phyloP scores from a whole-genome alignment of 2,888 invertebrate genomes.

The Tetrapedia diversipes region DNA sequence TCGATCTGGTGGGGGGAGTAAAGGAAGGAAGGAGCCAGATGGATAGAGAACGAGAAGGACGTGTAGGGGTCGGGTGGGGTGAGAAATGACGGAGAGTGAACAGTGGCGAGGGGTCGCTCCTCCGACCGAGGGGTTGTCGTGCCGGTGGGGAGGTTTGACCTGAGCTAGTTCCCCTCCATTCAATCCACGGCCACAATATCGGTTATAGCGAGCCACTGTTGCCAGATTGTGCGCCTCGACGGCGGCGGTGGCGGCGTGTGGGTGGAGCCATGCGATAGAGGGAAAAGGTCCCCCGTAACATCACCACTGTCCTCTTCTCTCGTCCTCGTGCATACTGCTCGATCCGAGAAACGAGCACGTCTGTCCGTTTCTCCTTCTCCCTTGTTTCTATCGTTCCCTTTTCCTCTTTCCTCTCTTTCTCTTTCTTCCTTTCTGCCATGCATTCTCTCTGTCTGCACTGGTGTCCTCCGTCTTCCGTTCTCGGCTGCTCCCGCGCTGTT shows the following conservation, averaged over 20 bases:
- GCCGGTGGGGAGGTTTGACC: slow-evolving; percentile 80
- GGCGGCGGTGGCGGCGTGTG: slow-evolving; percentile 72
- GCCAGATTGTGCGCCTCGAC: slow-evolving; percentile 79
- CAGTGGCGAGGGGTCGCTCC: slow-evolving; percentile 69
- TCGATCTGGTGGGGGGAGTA: slow-evolving; percentile 43
- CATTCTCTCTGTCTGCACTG: slow-evolving; percentile 52
- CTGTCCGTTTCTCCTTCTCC: slow-evolving; percentile 44
- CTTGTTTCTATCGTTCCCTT: slow-evolving; percentile 16
- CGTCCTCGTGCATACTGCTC: slow-evolving; percentile 65
- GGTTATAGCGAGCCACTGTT: slow-evolving; percentile 82
- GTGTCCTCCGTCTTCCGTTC: slow-evolving; percentile 66
- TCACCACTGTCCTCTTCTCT: slow-evolving; percentile 50
- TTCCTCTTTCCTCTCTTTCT: slow-evolving; percentile 31
- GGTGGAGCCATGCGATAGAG: slow-evolving; percentile 76
- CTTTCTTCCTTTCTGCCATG: slow-evolving; percentile 33
- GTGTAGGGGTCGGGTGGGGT: slow-evolving; percentile 60
- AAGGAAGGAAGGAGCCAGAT: slow-evolving; percentile 50
- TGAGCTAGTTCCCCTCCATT: slow-evolving; percentile 82
- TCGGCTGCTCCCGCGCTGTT: slow-evolving; percentile 64
- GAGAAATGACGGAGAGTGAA: slow-evolving; percentile 59
- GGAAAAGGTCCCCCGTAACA: slow-evolving; percentile 69
- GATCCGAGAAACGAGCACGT: slow-evolving; percentile 63
- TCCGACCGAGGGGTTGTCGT: slow-evolving; percentile 69
- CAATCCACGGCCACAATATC: slow-evolving; percentile 82
- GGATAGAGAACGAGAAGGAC: slow-evolving; percentile 60